These are phyloP conservation scores for Vannuccia rotundouncinata DNA, from an alignment of 2,888 invertebrate genomes.

Conservation along the genomic window DNA sequence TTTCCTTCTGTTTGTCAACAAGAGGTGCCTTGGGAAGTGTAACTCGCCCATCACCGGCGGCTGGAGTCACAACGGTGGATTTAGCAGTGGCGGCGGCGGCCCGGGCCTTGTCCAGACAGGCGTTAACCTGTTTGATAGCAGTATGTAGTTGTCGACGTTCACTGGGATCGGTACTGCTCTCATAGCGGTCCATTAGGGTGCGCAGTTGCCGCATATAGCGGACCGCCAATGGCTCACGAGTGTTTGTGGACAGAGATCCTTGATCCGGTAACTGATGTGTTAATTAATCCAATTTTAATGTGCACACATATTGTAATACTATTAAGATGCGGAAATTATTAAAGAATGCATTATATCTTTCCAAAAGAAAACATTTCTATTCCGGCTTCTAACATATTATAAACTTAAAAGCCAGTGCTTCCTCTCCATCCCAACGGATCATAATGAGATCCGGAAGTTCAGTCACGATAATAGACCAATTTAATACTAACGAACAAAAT, in stretches of 20 bases:
- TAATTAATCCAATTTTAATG: neutral
- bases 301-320: neutral
- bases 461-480: too few relatives aligned
- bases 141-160: neutral
- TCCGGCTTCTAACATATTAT: neutral
- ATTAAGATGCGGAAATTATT: neutral
- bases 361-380: neutral
- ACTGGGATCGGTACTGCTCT: neutral
- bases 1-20: neutral
- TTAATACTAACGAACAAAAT: too few relatives aligned
- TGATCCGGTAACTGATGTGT: neutral
- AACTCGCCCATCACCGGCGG: neutral
- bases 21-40: neutral
- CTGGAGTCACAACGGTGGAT: neutral
- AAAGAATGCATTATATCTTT: neutral
- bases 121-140: conserved; percentile 1
- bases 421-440: too few relatives aligned
- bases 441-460: neutral
- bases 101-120: neutral
- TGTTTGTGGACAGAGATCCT: neutral
- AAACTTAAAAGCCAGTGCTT: neutral
- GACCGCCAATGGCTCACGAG: neutral
- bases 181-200: neutral
- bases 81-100: neutral
- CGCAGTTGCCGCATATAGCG: conserved; percentile 9